A percentile compares a stretch with the other conserved stretches of the same genome.
Evolutionary conservation across 1,140 invertebrate genomes (phyloP).

Genomic region (Drosophila sproati): DNA sequence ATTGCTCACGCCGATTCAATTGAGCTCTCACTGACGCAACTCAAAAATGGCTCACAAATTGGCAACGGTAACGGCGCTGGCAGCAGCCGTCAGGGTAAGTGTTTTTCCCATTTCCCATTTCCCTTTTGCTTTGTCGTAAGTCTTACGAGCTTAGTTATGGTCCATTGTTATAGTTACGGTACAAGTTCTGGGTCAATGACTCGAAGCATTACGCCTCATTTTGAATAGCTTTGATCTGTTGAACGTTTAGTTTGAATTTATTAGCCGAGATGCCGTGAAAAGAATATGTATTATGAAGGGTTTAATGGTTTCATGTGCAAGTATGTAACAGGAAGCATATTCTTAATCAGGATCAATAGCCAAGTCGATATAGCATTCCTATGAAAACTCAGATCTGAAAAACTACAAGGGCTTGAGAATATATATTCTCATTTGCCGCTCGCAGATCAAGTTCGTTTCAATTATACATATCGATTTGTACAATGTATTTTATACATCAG

Average conservation of each 20-base stretch:
- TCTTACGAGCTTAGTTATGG: slow-evolving; percentile 17
- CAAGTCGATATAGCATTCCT: too few species aligned
- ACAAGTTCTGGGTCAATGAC: slow-evolving; percentile 11
- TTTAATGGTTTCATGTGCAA: too few species aligned
- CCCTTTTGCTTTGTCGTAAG: slow-evolving; percentile 36
- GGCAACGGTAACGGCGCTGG: slow-evolving; percentile 52
- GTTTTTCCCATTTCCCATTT: slow-evolving; percentile 4
- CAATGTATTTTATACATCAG: too few species aligned
- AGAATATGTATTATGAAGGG: neutral
- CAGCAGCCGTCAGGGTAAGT: slow-evolving; percentile 69
- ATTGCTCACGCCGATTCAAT: slow-evolving; percentile 78
- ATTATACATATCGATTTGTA: too few species aligned
- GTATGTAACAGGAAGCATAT: too few species aligned
- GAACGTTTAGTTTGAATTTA: neutral
- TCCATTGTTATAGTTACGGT: neutral
- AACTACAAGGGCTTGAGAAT: too few species aligned
- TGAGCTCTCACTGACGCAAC: slow-evolving; percentile 75
- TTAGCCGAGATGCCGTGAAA: neutral
- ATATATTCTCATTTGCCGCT: too few species aligned
- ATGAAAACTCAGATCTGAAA: too few species aligned
- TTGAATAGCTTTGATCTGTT: neutral
- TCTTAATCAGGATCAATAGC: too few species aligned
- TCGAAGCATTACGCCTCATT: neutral
- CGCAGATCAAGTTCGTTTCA: too few species aligned
- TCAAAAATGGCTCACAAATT: slow-evolving; percentile 67